Evolutionary conservation across 2,113 vertebrate species (phyloP).

Genomic region (Tichodroma muraria): DNA sequence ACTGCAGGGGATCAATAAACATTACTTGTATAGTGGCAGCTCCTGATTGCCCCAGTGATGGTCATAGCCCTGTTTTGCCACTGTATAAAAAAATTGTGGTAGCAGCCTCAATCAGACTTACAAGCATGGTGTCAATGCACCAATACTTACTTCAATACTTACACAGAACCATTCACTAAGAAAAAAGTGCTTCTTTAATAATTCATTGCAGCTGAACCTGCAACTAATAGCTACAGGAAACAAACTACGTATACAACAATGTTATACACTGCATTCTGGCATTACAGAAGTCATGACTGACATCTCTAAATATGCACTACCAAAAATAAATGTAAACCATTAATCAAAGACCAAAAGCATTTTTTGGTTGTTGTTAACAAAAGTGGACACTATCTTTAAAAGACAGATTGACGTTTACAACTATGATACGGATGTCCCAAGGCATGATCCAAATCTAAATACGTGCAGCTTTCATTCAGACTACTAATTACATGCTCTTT

Average conservation of each 20-base stretch:
- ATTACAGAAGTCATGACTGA: not conserved
- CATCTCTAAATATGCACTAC: not conserved
- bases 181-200: not conserved
- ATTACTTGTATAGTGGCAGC: not conserved
- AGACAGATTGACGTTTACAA: not conserved
- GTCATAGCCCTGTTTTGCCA: not conserved
- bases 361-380: not conserved
- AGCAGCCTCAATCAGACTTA: not conserved
- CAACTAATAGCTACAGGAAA: not conserved
- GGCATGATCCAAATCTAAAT: not conserved
- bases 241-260: not conserved
- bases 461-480: not conserved
- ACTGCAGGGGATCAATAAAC: not conserved
- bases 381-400: not conserved
- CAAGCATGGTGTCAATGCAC: not conserved
- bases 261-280: not conserved
- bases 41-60: not conserved
- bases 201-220: not conserved
- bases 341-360: not conserved
- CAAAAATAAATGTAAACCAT: not conserved
- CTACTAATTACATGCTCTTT: not conserved
- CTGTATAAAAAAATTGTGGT: not conserved
- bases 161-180: not conserved
- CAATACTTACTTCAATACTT: not conserved
- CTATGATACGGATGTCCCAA: not conserved